Evolutionary conservation across 2,888 invertebrate species (phyloP).

Genomic region (Meteorus cinctellus): DNA sequence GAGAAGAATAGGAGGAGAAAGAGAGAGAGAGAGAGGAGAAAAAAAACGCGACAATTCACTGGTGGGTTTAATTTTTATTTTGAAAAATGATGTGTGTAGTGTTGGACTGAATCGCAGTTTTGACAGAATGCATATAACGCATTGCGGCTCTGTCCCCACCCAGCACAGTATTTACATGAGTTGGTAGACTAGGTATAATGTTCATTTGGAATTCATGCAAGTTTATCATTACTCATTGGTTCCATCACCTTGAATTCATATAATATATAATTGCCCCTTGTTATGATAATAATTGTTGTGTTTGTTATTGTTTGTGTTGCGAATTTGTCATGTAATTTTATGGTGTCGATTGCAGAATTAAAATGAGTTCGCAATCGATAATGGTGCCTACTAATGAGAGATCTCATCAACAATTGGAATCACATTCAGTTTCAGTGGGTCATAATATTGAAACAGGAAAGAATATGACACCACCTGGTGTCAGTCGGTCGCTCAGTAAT

Average conservation of each 20-base stretch:
- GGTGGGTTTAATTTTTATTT: neutral
- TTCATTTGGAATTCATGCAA: neutral
- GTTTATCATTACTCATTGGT: neutral
- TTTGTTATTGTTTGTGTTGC: neutral
- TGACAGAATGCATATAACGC: slow-evolving; percentile 7
- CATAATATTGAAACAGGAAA: slow-evolving; percentile 61
- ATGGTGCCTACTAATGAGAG: slow-evolving; percentile 68
- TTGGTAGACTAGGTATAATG: slow-evolving; percentile 1
- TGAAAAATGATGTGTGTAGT: neutral
- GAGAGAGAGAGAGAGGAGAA: neutral
- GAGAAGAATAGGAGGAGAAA: neutral
- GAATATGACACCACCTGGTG: slow-evolving; percentile 66
- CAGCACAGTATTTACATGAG: neutral
- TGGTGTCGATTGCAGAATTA: neutral
- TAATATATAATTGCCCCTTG: neutral
- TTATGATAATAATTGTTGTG: slow-evolving; percentile 7
- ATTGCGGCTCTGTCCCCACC: slow-evolving; percentile 20
- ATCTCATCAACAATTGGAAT: slow-evolving; percentile 56
- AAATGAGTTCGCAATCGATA: slow-evolving; percentile 71
- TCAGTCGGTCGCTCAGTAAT: slow-evolving; percentile 67
- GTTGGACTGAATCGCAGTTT: neutral
- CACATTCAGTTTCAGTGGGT: slow-evolving; percentile 63
- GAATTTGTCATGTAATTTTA: neutral
- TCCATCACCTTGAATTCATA: neutral
- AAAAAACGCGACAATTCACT: neutral